Evolutionary conservation across 2,888 invertebrate genomes (phyloP).

Genomic region (Bugulina stolonifera): DNA sequence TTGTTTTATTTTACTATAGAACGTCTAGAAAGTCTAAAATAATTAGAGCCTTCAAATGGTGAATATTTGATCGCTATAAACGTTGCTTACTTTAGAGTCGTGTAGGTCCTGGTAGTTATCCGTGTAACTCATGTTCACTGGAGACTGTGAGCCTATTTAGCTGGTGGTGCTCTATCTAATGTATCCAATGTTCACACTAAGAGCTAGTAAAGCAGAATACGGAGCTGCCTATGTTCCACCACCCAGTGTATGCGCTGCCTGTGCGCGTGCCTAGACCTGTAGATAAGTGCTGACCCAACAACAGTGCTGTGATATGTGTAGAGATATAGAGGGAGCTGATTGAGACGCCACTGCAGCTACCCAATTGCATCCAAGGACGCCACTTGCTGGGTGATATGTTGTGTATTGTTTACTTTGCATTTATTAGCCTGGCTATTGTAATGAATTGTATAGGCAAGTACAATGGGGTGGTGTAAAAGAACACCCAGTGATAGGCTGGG

Average conservation of each 20-base stretch:
- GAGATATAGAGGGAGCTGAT: not conserved
- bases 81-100: not conserved
- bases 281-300: not conserved
- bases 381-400: slow-evolving; percentile 21
- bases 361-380: slow-evolving; percentile 25
- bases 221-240: not conserved
- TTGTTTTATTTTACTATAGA: no score
- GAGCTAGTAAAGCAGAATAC: no score
- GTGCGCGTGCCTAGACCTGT: not conserved
- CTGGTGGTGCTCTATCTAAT: no score
- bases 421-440: not conserved
- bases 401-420: slow-evolving; percentile 17
- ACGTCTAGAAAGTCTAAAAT: no score
- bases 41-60: no score
- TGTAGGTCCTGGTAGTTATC: slow-evolving; percentile 25
- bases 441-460: not conserved
- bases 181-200: no score
- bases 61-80: no score
- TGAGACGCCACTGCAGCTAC: not conserved
- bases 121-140: not conserved
- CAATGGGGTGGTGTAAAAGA: not conserved
- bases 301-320: not conserved
- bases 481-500: not conserved
- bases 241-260: not conserved
- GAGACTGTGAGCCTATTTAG: no score